Evolutionary conservation across 2,888 invertebrate genomes (phyloP).

Genomic region (Hemithea aestivaria): DNA sequence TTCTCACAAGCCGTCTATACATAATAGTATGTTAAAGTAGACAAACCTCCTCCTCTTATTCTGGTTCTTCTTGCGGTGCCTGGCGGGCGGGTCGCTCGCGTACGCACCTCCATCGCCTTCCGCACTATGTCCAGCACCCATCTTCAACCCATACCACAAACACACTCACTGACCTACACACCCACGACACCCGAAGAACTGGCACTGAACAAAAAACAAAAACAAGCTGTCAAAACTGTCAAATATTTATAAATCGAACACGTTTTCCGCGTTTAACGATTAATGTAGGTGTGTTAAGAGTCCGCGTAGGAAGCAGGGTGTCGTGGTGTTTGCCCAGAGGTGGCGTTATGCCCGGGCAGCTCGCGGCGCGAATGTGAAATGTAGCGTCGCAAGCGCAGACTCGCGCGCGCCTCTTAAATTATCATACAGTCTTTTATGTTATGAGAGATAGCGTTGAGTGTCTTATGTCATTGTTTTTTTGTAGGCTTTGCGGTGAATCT

Average conservation of each 20-base stretch:
- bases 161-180: constrained; percentile 66
- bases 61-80: constrained; percentile 57
- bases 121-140: constrained; percentile 76
- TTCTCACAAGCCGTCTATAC: not conserved
- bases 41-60: constrained; percentile 71
- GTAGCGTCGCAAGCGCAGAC: constrained; percentile 66
- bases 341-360: constrained; percentile 62
- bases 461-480: no score
- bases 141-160: constrained; percentile 70
- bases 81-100: constrained; percentile 73
- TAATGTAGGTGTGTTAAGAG: constrained; percentile 8
- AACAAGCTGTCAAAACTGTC: constrained; percentile 8
- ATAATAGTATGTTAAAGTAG: not conserved
- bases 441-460: constrained; percentile 39
- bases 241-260: not conserved
- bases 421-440: constrained; percentile 57
- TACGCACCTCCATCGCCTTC: constrained; percentile 70
- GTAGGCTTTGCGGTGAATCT: no score
- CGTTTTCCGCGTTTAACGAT: constrained; percentile 7
- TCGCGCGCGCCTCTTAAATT: constrained; percentile 52
- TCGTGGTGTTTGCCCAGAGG: constrained; percentile 45
- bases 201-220: constrained; percentile 9
- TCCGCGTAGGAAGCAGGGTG: constrained; percentile 39
- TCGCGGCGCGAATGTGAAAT: constrained; percentile 70
- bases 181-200: constrained; percentile 47